phyloP scores from a whole-genome alignment of 2,113 vertebrate species.

The Cololabis saira region DNA sequence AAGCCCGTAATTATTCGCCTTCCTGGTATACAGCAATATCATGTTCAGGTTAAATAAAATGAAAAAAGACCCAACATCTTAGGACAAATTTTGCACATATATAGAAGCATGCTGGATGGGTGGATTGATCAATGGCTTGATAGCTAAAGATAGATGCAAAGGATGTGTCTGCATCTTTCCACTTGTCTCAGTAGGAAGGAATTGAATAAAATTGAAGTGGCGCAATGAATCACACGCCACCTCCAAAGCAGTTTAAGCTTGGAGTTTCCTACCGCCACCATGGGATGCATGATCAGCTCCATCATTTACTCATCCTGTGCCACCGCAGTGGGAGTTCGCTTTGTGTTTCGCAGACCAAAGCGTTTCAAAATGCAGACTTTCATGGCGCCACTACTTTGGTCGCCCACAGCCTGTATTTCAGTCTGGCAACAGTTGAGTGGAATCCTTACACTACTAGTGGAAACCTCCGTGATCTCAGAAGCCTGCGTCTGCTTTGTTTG shows the following conservation, averaged over 20 bases:
- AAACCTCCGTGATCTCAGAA: slow-evolving; percentile 72
- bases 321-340: slow-evolving; percentile 52
- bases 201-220: slow-evolving; percentile 64
- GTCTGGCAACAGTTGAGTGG: slow-evolving; percentile 56
- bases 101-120: background rate
- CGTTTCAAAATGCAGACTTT: slow-evolving; percentile 46
- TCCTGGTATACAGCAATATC: no score
- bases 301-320: slow-evolving; percentile 54
- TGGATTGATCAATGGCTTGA: slow-evolving; percentile 7
- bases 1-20: no score
- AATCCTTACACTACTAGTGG: slow-evolving; percentile 73
- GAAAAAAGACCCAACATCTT: no score
- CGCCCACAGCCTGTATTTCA: slow-evolving; percentile 56
- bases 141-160: slow-evolving; percentile 15
- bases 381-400: slow-evolving; percentile 39
- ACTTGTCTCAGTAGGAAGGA: slow-evolving; percentile 41
- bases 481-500: slow-evolving; percentile 51
- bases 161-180: slow-evolving; percentile 46
- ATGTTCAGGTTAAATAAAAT: no score
- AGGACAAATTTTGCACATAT: no score
- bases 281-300: slow-evolving; percentile 57
- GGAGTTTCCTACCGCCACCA: slow-evolving; percentile 73
- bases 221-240: slow-evolving; percentile 77
- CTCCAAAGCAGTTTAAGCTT: slow-evolving; percentile 66
- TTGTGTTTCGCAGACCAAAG: slow-evolving; percentile 50